Evolutionary conservation across 2,113 vertebrate species (phyloP), one percentile per base, ranked within the genome.

Genomic region (Sisor rabdophorus): DNA sequence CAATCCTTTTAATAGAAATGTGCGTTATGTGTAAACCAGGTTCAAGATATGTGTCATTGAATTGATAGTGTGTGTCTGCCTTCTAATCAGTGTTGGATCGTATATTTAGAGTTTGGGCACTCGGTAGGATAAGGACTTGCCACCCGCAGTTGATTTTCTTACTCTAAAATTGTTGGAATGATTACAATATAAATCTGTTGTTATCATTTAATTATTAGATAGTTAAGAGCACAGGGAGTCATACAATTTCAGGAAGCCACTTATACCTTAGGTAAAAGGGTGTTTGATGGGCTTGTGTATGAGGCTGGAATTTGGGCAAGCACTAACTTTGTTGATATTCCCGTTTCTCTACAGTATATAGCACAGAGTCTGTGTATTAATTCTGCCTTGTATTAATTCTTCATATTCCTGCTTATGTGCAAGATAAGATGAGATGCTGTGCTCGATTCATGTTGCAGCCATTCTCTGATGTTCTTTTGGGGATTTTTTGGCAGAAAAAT

Each of bases 371-470:
- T n/a, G n/a, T n/a, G n/a, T n/a, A n/a, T n/a, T n/a, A n/a, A n/a
- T n/a, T n/a, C n/a, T n/a, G 81, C 85, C 82, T 55, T 84, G 84
- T 83, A 84, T 91, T 87, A 90, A 90, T 91, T 90, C 86, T 90
- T 90, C 84, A 91, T 90, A 88, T 88, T 82, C 85, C 52, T 13
- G 76, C 87, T 90, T 91, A 91, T 67, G 84, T 82, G 28, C 75
- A 77, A 79, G 82, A 86, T 86, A 78, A 87, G 85, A 87, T 36
- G 68, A 73, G 77, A 85, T 87, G 81, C 87, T 82, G 53, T 80
- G 22, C 76, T 74, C 79, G 50, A 55, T 73, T 56, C 63, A 50
- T 50, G 36, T 30, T 26, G 54, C 10, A 61, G 26, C 68, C n/a
- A 26, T 64, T 47, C 63, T 10, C 54, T 56, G 24, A 15, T 11